Percentiles rank a stretch among this genome's conserved stretches.
phyloP scores from a whole-genome alignment of 2,888 invertebrate genomes.

The Chymomyza amoena region DNA sequence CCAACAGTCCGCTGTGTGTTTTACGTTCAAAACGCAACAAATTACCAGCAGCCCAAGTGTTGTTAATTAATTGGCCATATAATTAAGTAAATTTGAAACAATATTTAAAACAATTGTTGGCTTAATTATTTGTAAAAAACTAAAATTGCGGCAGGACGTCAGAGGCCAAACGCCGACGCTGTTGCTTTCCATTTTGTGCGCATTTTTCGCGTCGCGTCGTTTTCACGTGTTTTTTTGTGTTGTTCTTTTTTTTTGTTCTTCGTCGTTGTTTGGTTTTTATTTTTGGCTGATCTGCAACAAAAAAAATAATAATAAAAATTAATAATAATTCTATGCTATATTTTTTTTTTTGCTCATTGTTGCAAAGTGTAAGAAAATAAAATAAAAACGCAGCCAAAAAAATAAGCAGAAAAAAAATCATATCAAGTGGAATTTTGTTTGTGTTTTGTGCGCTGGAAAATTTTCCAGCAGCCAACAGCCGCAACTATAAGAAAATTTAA shows the following conservation, averaged over 20 bases:
- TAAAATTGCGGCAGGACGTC: neutral
- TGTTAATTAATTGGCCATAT: neutral
- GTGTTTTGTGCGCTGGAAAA: neutral
- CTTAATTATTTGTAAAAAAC: too few species aligned
- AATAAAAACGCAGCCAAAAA: neutral
- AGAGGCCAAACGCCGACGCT: neutral
- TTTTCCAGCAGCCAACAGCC: too few species aligned
- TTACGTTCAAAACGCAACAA: slow-evolving; percentile 22
- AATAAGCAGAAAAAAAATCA: neutral
- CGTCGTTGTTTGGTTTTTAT: slow-evolving; percentile 14
- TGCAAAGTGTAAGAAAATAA: slow-evolving; percentile 20
- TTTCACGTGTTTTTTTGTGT: slow-evolving; percentile 11
- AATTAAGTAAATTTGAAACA: too few species aligned
- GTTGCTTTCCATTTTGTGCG: neutral
- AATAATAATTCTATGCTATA: slow-evolving; percentile 33
- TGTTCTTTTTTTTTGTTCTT: neutral
- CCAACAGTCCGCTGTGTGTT: neutral
- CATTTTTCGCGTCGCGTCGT: slow-evolving; percentile 35
- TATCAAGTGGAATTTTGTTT: neutral
- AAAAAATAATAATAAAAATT: too few species aligned
- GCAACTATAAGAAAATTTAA: too few species aligned
- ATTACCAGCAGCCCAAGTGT: too few species aligned
- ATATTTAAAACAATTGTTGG: too few species aligned
- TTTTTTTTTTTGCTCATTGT: slow-evolving; percentile 18
- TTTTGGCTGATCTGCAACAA: slow-evolving; percentile 11